A percentile compares a stretch with the other conserved stretches of the same genome.
Conservation (phyloP, 92 coral and sea anemone species). For the Plumapathes pennacea region DNA sequence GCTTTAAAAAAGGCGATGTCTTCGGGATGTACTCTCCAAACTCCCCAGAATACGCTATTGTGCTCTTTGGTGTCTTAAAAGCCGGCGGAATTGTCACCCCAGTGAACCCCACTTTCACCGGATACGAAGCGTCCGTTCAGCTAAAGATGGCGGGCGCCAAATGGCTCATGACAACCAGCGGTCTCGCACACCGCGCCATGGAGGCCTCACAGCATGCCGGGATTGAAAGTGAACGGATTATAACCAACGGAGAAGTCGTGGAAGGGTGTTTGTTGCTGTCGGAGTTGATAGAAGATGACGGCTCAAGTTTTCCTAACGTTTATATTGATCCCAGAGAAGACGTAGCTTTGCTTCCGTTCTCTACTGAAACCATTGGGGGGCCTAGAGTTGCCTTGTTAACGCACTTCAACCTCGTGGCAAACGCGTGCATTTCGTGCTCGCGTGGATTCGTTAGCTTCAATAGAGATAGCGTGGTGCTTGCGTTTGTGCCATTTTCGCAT, state of each 20-base stretch:
- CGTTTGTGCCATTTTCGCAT: slow-evolving; percentile 83
- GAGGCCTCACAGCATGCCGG: slow-evolving; percentile 60
- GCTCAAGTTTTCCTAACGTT: slow-evolving; percentile 52
- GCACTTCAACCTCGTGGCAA: slow-evolving; percentile 70
- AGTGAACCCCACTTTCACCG: slow-evolving; percentile 39
- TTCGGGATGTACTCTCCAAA: slow-evolving; percentile 38
- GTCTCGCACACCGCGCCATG: slow-evolving; percentile 63
- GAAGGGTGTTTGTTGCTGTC: slow-evolving; percentile 68
- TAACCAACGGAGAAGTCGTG: slow-evolving; percentile 62
- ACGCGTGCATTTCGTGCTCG: slow-evolving; percentile 45
- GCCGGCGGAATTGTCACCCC: slow-evolving; percentile 42
- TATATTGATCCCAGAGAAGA: slow-evolving; percentile 66
- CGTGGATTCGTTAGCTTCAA: slow-evolving; percentile 46
- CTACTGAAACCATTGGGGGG: slow-evolving; percentile 88
- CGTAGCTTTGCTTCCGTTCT: slow-evolving; percentile 77
- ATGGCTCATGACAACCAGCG: slow-evolving; percentile 65
- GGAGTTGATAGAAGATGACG: slow-evolving; percentile 73
- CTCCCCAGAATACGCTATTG: slow-evolving; percentile 33
- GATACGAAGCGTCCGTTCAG: slow-evolving; percentile 53
- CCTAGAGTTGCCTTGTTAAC: slow-evolving; percentile 87
- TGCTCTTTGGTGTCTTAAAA: slow-evolving; percentile 22
- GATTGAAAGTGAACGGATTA: slow-evolving; percentile 32
- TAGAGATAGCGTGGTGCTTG: slow-evolving; percentile 48
- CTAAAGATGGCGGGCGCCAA: slow-evolving; percentile 59
- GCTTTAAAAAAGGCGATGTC: slow-evolving; percentile 52